These are phyloP conservation scores for Polyommatus icarus DNA, from an alignment of 2,888 invertebrate genomes.

Conservation along the genomic window DNA sequence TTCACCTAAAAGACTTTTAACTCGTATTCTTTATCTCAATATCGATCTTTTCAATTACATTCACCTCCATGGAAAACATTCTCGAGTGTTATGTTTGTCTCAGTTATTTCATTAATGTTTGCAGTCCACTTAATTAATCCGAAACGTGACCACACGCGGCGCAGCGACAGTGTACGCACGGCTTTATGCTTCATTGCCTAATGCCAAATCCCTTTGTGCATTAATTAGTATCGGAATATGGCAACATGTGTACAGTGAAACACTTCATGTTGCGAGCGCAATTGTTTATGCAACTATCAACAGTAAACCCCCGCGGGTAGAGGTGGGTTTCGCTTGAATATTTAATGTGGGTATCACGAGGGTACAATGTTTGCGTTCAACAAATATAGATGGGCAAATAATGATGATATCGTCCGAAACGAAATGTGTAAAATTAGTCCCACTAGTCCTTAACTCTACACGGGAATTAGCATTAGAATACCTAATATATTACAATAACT, in stretches of 20 bases:
- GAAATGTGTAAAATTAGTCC: conserved; percentile 29
- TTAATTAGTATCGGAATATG: conserved; percentile 45
- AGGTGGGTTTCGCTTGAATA: conserved; percentile 17
- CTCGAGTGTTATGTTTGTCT: neutral
- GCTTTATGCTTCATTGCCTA: conserved; percentile 43
- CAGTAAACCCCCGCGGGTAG: conserved; percentile 23
- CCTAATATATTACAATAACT: neutral
- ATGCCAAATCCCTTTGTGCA: conserved; percentile 47
- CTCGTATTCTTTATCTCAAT: too few relatives aligned
- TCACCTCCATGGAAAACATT: neutral
- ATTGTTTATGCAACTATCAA: conserved; percentile 30
- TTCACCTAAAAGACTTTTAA: too few relatives aligned
- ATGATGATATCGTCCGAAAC: conserved; percentile 35
- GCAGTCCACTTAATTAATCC: conserved; percentile 29
- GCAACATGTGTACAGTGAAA: conserved; percentile 24
- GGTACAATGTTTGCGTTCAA: conserved; percentile 27
- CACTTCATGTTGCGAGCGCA: conserved; percentile 29
- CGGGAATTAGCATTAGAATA: neutral
- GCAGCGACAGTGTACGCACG: conserved; percentile 21
- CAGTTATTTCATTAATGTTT: conserved; percentile 19
- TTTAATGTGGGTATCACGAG: conserved; percentile 15
- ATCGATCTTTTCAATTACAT: too few relatives aligned
- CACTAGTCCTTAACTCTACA: neutral
- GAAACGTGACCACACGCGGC: conserved; percentile 15
- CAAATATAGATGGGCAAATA: conserved; percentile 37